Evolutionary conservation across 2,113 vertebrate species (phyloP), one percentile per base, ranked within the genome.

Genomic region (Cottus gobio): DNA sequence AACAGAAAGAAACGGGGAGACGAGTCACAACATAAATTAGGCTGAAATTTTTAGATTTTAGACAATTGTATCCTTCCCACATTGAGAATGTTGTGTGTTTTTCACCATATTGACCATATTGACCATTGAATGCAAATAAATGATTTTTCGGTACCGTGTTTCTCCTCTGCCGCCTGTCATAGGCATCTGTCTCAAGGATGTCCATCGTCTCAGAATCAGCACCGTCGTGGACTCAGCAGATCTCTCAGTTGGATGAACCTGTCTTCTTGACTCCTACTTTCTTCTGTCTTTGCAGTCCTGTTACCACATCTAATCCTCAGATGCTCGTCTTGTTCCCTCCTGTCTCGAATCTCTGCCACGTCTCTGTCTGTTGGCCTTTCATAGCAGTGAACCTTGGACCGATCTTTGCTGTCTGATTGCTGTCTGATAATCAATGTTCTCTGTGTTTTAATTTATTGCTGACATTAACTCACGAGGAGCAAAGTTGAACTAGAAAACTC

Each of bases 181-280:
- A 95, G 36, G 91, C 93, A 3, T 91, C 42, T 4, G 95, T 95
- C 61, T 96, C 95, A 68, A 96, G 91, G 80, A 96, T 96, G 85
- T 96, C 95, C 95, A 96, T 96, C 57, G 88, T 83, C 68, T 89
- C 68, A 36, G 57, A 54, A 24, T 56, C 56, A 69, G 60, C 31
- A 22, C 71, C 31, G 69, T 6, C 6, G 12, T 60, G 7, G n/a
- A 18, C 3, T 65, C 5, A 48, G 63, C 64, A 71, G 56, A 34
- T 36, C 61, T 75, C 42, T 66, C 54, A 31, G 16, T 26, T 61
- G 18, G 28, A 72, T 39, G 13, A 65, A 74, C 16, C 10, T n/a
- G 44, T 79, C 31, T 58, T 2, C 36, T 42, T 1, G 7, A 1
- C 7, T 71, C 63, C 5, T 54, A 1, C 57, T 34, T 18, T 63